A percentile compares a stretch with the other conserved stretches of the same genome.
Conservation (phyloP, 2,888 invertebrate genomes). For the Caenorhabditis sulstoni region DNA sequence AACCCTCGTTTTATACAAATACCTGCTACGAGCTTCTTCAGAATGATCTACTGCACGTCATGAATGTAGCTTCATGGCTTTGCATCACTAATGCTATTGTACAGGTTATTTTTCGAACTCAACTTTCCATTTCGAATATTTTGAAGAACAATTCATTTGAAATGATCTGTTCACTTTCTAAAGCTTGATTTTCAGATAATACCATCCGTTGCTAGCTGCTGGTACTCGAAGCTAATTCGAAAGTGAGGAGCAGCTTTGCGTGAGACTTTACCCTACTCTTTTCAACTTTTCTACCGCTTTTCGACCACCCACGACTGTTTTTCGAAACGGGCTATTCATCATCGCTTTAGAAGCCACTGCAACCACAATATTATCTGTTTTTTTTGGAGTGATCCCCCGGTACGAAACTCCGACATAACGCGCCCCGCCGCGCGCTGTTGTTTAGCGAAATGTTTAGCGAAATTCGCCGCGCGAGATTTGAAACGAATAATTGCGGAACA, state of each 20-base stretch:
- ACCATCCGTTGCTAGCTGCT: slow-evolving; percentile 74
- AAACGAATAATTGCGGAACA: no score
- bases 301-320: slow-evolving; percentile 29
- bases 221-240: slow-evolving; percentile 76
- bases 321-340: slow-evolving; percentile 30
- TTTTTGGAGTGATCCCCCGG: no score
- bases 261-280: no score
- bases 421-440: no score
- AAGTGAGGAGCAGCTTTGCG: no score
- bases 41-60: slow-evolving; percentile 76
- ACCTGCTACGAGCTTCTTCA: slow-evolving; percentile 77
- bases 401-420: no score
- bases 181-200: slow-evolving; percentile 77
- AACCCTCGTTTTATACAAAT: slow-evolving; percentile 68
- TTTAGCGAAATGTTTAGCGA: no score
- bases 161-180: no score
- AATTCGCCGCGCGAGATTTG: no score
- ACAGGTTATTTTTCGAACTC: slow-evolving; percentile 57
- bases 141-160: no score
- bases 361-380: no score
- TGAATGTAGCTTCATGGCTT: slow-evolving; percentile 77
- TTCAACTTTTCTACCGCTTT: background rate
- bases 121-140: no score
- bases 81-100: slow-evolving; percentile 73
- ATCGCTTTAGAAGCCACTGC: slow-evolving; percentile 44